Percentiles rank a stretch among this genome's conserved stretches.
phyloP scores from a whole-genome alignment of 2,888 invertebrate genomes.

The Drepanosiphum platanoidis region DNA sequence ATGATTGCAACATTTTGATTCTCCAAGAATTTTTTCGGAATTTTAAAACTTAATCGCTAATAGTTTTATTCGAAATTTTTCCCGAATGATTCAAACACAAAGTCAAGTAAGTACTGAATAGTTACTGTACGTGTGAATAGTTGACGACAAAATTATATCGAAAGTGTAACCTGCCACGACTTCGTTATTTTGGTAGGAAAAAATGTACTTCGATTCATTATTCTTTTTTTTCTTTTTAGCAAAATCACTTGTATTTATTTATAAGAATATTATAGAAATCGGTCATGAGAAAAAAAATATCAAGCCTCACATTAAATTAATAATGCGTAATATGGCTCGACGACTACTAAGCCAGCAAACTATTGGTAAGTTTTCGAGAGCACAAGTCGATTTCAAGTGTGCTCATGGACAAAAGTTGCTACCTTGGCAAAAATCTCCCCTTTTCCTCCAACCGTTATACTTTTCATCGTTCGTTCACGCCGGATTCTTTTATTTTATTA shows the following conservation, averaged over 20 bases:
- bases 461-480: conserved; percentile 57
- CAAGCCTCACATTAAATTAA: conserved; percentile 55
- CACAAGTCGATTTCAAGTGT: conserved; percentile 51
- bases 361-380: conserved; percentile 55
- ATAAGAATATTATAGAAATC: conserved; percentile 28
- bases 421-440: conserved; percentile 52
- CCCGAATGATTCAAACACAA: neutral
- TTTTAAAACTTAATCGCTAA: no score
- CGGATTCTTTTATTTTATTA: conserved; percentile 45
- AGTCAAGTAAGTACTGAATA: no score
- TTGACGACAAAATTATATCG: neutral
- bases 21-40: no score
- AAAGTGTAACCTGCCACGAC: neutral
- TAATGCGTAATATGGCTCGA: conserved; percentile 51
- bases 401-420: conserved; percentile 56
- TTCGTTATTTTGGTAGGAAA: conserved; percentile 10
- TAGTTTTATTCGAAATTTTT: neutral
- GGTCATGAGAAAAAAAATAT: conserved; percentile 43
- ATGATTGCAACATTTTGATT: no score
- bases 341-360: conserved; percentile 54
- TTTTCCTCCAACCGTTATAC: neutral
- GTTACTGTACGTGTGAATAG: no score
- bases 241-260: conserved; percentile 42
- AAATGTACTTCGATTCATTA: neutral
- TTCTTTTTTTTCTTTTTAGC: neutral